These are phyloP conservation scores for Holcopasites calliopsidis DNA, from an alignment of 1,140 invertebrate genomes.

Conservation along the genomic window DNA sequence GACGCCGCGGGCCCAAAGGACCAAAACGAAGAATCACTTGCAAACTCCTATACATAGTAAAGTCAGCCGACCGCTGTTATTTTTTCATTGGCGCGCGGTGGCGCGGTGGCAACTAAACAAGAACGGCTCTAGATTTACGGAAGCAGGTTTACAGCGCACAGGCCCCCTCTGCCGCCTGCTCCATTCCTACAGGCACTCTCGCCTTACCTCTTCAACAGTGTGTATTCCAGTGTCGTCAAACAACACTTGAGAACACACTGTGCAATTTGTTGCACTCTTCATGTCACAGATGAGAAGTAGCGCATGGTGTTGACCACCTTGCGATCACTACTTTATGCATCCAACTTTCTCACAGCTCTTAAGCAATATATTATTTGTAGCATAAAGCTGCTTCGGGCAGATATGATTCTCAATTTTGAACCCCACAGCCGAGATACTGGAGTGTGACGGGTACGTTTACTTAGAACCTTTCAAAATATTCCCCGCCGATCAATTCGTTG, in stretches of 20 bases:
- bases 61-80: slow-evolving; percentile 24
- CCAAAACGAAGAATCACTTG: slow-evolving; percentile 58
- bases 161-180: slow-evolving; percentile 45
- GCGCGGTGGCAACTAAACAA: slow-evolving; percentile 63
- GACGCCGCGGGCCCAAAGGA: slow-evolving; percentile 69
- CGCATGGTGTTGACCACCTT: slow-evolving; percentile 8
- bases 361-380: background rate
- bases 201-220: slow-evolving; percentile 24
- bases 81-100: slow-evolving; percentile 63
- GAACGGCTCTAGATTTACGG: slow-evolving; percentile 34
- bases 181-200: slow-evolving; percentile 32
- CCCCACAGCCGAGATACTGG: slow-evolving; percentile 74
- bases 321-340: background rate
- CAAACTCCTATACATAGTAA: slow-evolving; percentile 50
- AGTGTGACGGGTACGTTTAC: slow-evolving; percentile 77
- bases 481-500: slow-evolving; percentile 77
- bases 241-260: slow-evolving; percentile 28
- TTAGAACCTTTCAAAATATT: slow-evolving; percentile 79
- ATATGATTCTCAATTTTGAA: slow-evolving; percentile 67
- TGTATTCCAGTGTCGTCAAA: slow-evolving; percentile 14
- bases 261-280: background rate
- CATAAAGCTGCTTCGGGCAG: slow-evolving; percentile 40
- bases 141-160: slow-evolving; percentile 29
- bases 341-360: background rate
- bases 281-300: background rate